phyloP scores from a whole-genome alignment of 2,113 vertebrate genomes.

The Heterotilapia buettikoferi region DNA sequence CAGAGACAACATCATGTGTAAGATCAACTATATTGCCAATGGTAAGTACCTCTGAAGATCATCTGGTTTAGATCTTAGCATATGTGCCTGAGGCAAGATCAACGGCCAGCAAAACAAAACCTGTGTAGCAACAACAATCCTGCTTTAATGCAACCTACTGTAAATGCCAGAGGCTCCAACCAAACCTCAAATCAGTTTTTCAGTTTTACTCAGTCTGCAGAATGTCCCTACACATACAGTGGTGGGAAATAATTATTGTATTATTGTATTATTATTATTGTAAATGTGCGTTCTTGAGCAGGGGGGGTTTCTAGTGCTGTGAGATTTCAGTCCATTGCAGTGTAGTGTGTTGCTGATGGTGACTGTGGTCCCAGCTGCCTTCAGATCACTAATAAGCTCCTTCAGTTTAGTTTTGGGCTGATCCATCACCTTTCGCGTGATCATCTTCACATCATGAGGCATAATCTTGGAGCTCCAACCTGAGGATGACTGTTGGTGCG shows the following conservation, averaged over 20 bases:
- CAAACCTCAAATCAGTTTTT: neutral
- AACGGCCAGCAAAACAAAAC: neutral
- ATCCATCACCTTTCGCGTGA: neutral
- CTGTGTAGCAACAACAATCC: neutral
- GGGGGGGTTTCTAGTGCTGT: neutral
- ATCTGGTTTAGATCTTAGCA: neutral
- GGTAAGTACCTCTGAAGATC: slow-evolving; percentile 72
- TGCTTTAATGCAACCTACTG: neutral
- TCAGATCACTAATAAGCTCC: neutral
- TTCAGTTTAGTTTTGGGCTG: neutral
- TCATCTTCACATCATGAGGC: neutral
- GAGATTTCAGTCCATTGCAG: neutral
- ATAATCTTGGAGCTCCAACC: neutral
- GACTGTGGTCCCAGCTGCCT: neutral
- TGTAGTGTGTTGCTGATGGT: neutral
- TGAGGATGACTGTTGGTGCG: neutral
- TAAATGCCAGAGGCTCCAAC: neutral
- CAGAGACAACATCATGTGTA: slow-evolving; percentile 94
- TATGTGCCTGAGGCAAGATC: neutral
- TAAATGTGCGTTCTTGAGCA: neutral
- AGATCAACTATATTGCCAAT: slow-evolving; percentile 98
- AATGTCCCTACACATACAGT: neutral
- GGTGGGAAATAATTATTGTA: neutral
- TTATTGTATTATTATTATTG: neutral
- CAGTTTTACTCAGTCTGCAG: neutral